Evolutionary conservation across 2,113 vertebrate genomes (phyloP).

Genomic region (Pagrus major): DNA sequence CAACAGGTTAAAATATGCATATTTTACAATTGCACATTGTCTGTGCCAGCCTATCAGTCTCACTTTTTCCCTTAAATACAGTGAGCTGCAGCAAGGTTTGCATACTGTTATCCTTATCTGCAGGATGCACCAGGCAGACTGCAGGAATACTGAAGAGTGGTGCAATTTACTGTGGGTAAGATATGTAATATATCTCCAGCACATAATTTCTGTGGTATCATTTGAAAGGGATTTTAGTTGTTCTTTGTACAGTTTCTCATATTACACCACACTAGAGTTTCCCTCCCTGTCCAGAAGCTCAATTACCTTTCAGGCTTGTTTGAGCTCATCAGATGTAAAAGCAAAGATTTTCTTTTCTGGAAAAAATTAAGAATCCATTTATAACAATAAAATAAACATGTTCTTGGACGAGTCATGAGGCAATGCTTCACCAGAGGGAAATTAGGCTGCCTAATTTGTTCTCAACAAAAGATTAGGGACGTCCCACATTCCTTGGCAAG

Average conservation of each 20-base stretch:
- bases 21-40: constrained; percentile 20
- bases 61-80: not conserved
- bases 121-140: constrained; percentile 51
- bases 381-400: constrained; percentile 60
- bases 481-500: constrained; percentile 37
- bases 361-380: constrained; percentile 59
- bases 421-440: constrained; percentile 53
- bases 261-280: constrained; percentile 33
- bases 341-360: constrained; percentile 47
- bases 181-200: constrained; percentile 21
- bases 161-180: constrained; percentile 32
- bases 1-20: constrained; percentile 12
- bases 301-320: constrained; percentile 50
- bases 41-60: not conserved
- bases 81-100: constrained; percentile 32
- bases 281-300: constrained; percentile 15
- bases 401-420: constrained; percentile 50
- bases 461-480: constrained; percentile 46
- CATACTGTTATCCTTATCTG: constrained; percentile 57
- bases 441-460: constrained; percentile 58
- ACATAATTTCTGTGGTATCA: constrained; percentile 26
- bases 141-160: constrained; percentile 25
- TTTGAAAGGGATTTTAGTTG: constrained; percentile 53
- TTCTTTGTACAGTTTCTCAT: constrained; percentile 41
- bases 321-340: constrained; percentile 34